Base-by-base conservation (phyloP, 92 coral and sea anemone genomes). In the Siderastrea radians region DNA sequence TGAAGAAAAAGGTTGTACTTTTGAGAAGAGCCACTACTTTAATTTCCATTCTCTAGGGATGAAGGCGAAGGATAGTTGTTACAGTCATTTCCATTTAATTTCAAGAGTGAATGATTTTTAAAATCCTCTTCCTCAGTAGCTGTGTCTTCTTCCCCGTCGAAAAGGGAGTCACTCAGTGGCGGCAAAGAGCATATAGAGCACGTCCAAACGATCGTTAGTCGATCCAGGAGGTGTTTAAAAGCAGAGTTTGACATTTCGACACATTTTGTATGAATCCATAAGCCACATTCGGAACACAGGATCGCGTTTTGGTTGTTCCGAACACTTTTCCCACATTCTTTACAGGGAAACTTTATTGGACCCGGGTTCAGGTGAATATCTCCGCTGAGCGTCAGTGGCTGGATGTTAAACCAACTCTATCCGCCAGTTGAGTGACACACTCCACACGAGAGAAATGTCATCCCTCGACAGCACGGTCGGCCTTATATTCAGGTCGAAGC, bases 101-200 rank as follows among this genome's bases (percentile, higher is more conserved):
- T 45, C 55, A 49, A n/a, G 49, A 73, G 62, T 8, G 55, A 54
- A 9, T 73, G 61, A 51, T 73, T 73, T 73, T 6, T 19, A 73
- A 50, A 51, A 54, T 73, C 51, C 51, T 54, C 78, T 73, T 63
- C 68, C 68, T 73, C 78, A 61, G 78, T 51, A 48, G 52, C 55
- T 49, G n/a, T 10, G 50, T 10, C 55, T 47, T 51, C 78, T 50
- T 49, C 52, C 54, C 51, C 78, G 26, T 73, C 78, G 51, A 73
- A 73, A 73, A 51, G n/a, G 50, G 78, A 16, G 52, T 73, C 78
- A 15, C 78, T 38, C 61, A 73, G 51, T 73, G 60, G 54, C 78
- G 78, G 78, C 51, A 73, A 54, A 73, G 78, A 73, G 19, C 78
- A 73, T 73, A 73, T 53, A 9, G 78, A 61, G 55, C 78, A 73